Base-by-base conservation (phyloP, 2,797 vertebrate species). In the Phoeniculus purpureus region DNA sequence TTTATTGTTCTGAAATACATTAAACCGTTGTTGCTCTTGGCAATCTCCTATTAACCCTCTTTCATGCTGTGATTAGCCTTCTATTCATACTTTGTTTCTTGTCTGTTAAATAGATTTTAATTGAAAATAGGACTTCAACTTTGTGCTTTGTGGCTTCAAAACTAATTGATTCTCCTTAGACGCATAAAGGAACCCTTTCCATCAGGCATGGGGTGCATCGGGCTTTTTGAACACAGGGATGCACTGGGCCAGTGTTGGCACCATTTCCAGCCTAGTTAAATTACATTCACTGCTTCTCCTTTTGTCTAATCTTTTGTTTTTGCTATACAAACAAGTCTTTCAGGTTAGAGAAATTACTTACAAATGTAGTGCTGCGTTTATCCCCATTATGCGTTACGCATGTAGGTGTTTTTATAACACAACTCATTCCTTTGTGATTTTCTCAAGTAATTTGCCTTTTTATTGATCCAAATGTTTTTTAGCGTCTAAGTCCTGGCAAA, bases 61-160 rank as follows among this genome's bases (percentile, higher is more conserved):
- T 94, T 91, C 92, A 78, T 90, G 88, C 94, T 93, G 92, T 73
- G 92, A 92, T 94, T 89, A 92, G 88, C 88, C 76, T 95, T 85
- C 89, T 81, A 89, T 93, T 94, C 86, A 89, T 91, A 52, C n/a
- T 18, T 71, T 94, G 67, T 88, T 90, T 90, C 85, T 89, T 95
- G 85, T 92, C 92, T 93, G 9, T 93, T 93, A 94, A 92, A 85
- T 72, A 86, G 84, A 67, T 92, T 95, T 87, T 92, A 93, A 94
- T 94, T 96, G 94, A 93, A 94, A 94, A 70, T 37, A 85, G 66
- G 84, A 60, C 88, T 94, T 87, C 62, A 76, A 78, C 87, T 95
- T 87, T 72, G 79, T 90, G 62, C 62, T 84, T 92, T 72, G 62
- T 78, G 75, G 47, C 73, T 95, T 94, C 79, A 71, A 76, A 92